Evolutionary conservation across 2,797 vertebrate genomes (phyloP), one percentile per base, ranked within the genome.

Genomic region (Vipera ursinii): DNA sequence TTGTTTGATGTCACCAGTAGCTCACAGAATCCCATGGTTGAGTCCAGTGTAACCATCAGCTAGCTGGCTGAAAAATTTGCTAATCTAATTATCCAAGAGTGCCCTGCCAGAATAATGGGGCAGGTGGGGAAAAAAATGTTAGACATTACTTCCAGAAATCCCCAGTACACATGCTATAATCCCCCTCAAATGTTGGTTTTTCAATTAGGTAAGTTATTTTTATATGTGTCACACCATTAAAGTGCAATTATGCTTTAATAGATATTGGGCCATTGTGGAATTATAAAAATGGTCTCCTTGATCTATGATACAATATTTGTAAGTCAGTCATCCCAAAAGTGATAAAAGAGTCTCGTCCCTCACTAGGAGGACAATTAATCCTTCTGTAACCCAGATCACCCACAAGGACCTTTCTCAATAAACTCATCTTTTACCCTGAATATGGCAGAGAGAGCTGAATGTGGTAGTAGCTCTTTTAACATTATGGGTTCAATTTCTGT

Each of bases 211-310:
- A 44, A 91, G 86, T 93, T 91, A 89, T 93, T 89, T 93, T 89
- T 93, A 78, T 91, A 93, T 91, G 53, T 86, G 59, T 91, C 92
- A 91, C 32, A 59, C 91, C 92, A 89, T 93, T 93, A 91, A 93
- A 91, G 73, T 89, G 85, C 92, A 93, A 93, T 93, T 93, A 93
- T 65, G 57, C 59, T 91, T 93, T 91, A 91, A 91, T 91, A 93
- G 92, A 91, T 91, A 93, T 89, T 14, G 38, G 89, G 92, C 87
- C 92, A 89, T 91, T 38, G 57, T n/a, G 87, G 92, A 91, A 93
- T 93, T 91, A 91, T 91, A 93, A 60, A 91, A 93, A 93, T 57
- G 55, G 38, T 65, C 90, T 93, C 59, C 57, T 91, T 93, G 92
- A 91, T 91, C 86, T 88, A 91, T 91, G 57, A 86, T 86, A 28